phyloP scores from a whole-genome alignment of 2,113 vertebrate genomes.

The Aegithalos caudatus region DNA sequence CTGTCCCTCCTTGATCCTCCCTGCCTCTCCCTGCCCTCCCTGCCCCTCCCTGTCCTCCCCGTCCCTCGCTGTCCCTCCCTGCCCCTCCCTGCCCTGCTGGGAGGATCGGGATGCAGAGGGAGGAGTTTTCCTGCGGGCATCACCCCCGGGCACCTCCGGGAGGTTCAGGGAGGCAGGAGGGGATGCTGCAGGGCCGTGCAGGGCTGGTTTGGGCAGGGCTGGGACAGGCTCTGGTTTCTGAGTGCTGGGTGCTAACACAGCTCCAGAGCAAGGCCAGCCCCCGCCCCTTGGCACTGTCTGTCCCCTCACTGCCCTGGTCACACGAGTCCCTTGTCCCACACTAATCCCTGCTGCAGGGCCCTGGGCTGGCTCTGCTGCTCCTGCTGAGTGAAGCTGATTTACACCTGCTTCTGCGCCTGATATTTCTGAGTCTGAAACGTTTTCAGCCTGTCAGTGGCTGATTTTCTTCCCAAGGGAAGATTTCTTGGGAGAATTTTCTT shows the following conservation, averaged over 20 bases:
- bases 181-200: not conserved
- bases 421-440: too few species aligned
- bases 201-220: not conserved
- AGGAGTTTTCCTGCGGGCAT: fast-evolving
- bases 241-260: not conserved
- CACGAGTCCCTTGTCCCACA: not conserved
- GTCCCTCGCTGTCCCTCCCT: too few species aligned
- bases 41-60: not conserved
- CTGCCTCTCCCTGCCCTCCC: not conserved
- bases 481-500: too few species aligned
- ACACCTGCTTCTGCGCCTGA: too few species aligned
- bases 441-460: too few species aligned
- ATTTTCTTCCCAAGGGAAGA: too few species aligned
- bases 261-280: not conserved
- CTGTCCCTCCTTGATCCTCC: too few species aligned
- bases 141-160: not conserved
- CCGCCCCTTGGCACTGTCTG: not conserved
- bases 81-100: not conserved
- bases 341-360: not conserved
- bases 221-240: not conserved
- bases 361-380: not conserved
- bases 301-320: not conserved
- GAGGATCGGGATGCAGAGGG: fast-evolving
- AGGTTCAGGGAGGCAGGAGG: not conserved
- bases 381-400: not conserved